phyloP scores from a whole-genome alignment of 2,888 invertebrate genomes.

The Saturnia pavonia region DNA sequence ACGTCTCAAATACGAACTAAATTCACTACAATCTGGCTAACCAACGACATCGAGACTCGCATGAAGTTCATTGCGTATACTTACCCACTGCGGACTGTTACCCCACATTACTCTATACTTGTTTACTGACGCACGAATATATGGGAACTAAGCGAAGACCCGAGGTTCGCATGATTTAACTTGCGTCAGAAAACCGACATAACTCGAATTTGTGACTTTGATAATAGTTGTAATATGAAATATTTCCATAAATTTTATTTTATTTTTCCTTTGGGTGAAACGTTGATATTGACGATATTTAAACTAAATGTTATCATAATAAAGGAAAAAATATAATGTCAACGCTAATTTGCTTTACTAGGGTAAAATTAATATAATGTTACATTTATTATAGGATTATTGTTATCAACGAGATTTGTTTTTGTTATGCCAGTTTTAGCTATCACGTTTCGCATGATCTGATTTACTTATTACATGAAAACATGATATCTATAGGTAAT shows the following conservation, averaged over 20 bases:
- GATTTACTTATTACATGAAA: not conserved
- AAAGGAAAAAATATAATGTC: not conserved
- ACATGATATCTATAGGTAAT: not conserved
- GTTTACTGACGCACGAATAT: too few species aligned
- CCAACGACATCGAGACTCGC: too few species aligned
- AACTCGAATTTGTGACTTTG: not conserved
- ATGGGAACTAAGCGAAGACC: too few species aligned
- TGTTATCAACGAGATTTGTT: not conserved
- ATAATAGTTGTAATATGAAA: not conserved
- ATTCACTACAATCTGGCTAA: too few species aligned
- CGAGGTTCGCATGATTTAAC: too few species aligned
- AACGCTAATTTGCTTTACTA: not conserved
- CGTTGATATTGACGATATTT: not conserved
- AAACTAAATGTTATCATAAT: not conserved
- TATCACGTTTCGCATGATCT: slow-evolving; percentile 6
- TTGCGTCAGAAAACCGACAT: too few species aligned
- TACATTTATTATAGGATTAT: not conserved
- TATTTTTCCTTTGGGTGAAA: not conserved
- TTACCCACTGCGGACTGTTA: too few species aligned
- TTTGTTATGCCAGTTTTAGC: not conserved
- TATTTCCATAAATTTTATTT: not conserved
- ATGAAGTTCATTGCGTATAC: too few species aligned
- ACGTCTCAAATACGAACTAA: too few species aligned
- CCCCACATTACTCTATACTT: too few species aligned
- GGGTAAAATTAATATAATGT: not conserved